A percentile compares a stretch with the other conserved stretches of the same genome.
phyloP scores from a whole-genome alignment of 2,113 vertebrate species.

The Aplodontia rufa region DNA sequence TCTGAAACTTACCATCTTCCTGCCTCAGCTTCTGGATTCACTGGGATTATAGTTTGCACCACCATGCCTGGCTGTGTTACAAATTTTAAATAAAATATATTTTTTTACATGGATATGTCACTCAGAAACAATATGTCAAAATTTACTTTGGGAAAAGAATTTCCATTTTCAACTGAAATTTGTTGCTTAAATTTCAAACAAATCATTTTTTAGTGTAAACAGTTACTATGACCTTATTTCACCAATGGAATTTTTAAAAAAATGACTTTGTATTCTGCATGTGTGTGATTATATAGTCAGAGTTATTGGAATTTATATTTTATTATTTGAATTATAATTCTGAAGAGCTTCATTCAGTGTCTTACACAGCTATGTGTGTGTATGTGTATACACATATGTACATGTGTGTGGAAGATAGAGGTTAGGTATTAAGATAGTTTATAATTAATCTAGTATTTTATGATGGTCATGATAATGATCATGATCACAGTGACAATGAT shows the following conservation, averaged over 20 bases:
- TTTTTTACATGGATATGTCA: not conserved
- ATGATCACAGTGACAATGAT: not conserved
- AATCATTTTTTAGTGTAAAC: not conserved
- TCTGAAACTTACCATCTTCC: too few relatives aligned
- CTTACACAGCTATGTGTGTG: not conserved
- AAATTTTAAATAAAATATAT: not conserved
- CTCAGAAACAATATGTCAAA: not conserved
- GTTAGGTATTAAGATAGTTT: too few relatives aligned
- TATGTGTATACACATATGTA: accelerated
- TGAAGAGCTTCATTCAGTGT: not conserved
- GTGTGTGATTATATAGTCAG: not conserved
- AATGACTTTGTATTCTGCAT: not conserved
- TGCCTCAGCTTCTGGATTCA: too few relatives aligned
- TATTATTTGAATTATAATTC: not conserved
- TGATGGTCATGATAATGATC: not conserved
- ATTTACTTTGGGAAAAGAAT: not conserved
- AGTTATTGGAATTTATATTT: not conserved
- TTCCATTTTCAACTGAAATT: not conserved
- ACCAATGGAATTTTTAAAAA: not conserved
- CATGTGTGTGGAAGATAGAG: too few relatives aligned
- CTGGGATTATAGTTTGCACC: too few relatives aligned
- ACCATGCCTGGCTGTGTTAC: too few relatives aligned
- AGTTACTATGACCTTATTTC: not conserved
- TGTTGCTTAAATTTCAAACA: not conserved
- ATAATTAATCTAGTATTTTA: not conserved